Percentiles rank a stretch among this genome's conserved stretches.
phyloP scores from a whole-genome alignment of 2,888 invertebrate genomes.

The Odontocolon sp. region DNA sequence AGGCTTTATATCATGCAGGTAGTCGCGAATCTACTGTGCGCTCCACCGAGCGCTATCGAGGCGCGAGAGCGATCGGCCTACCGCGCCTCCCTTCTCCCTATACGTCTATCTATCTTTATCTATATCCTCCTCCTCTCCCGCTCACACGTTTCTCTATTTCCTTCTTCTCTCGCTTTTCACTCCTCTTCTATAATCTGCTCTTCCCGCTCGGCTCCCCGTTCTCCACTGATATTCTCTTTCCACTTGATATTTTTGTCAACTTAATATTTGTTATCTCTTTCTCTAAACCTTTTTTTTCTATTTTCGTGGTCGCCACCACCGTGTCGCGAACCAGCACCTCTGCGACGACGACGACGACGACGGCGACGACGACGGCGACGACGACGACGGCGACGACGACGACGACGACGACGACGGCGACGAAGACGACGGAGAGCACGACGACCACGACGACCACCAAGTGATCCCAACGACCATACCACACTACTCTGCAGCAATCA shows the following conservation, averaged over 20 bases:
- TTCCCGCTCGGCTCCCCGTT: neutral
- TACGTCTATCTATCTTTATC: neutral
- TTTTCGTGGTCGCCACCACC: slow-evolving; percentile 46
- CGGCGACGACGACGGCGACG: slow-evolving; percentile 62
- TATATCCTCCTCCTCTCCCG: slow-evolving; percentile 5
- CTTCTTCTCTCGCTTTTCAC: neutral
- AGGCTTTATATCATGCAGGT: slow-evolving; percentile 12
- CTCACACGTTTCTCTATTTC: neutral
- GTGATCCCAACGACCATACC: slow-evolving; percentile 76
- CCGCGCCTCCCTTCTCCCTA: slow-evolving; percentile 78
- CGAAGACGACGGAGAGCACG: slow-evolving; percentile 68
- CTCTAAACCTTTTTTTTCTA: slow-evolving; percentile 44
- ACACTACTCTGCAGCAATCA: slow-evolving; percentile 78
- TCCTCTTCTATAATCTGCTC: neutral
- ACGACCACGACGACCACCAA: slow-evolving; percentile 75
- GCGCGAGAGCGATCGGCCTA: slow-evolving; percentile 64
- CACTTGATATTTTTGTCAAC: slow-evolving; percentile 7
- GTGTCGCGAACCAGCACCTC: slow-evolving; percentile 49
- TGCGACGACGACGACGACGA: slow-evolving; percentile 68
- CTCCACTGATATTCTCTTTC: neutral
- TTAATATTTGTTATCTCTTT: neutral
- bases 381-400: slow-evolving; percentile 73
- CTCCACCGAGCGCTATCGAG: slow-evolving; percentile 30
- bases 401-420: slow-evolving; percentile 67
- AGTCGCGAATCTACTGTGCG: slow-evolving; percentile 17